Base-by-base conservation (phyloP, 2,888 invertebrate species). In the Anarsia innoxiella region DNA sequence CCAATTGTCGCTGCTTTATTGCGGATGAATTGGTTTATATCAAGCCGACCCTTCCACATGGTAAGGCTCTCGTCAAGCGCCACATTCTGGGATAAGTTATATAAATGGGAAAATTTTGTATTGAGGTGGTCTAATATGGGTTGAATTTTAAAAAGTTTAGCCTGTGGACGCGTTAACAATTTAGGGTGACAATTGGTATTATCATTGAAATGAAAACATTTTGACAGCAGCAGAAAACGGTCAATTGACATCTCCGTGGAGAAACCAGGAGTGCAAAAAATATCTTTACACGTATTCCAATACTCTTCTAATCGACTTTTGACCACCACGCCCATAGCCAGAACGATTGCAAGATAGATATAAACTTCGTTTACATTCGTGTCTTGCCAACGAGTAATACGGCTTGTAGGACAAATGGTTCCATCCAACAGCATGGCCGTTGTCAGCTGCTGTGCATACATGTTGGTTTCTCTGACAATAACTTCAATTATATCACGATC, bases 401-500 rank as follows among this genome's bases (percentile, higher is more conserved):
- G 27, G 27, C 34, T 35, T 5, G 4, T 16, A 12, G 34, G 27
- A 2, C 25, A 1, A n/a, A 35, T 15, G 6, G 4, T 23, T 5
- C 11, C 12, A 1, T 32, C 12, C 1, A 1, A 1, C 3, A 32
- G 10, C 23, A 6, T 32, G 15, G 40, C 15, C 1, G 28, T 8
- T 12, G 45, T 45, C 5, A 48, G 2, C 32, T 53, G 38, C 39
- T 58, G 51, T 10, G 54, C 55, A 34, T 59, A 56, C 11, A 16
- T 36, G 27, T 57, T 59, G 0, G 56, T 56, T 23, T 51, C 50
- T 3, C 8, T 3, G 5, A 19, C 51, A 12, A 59, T 55, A 19
- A 42, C 14, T 39, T 53, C 45, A 52, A 61, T 57, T 10, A 53
- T 39, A 36, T 42, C 14, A 1, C 41, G 42, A 47, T 56, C 47